Conservation (phyloP, 2,797 vertebrate genomes). For the Chelon auratus region DNA sequence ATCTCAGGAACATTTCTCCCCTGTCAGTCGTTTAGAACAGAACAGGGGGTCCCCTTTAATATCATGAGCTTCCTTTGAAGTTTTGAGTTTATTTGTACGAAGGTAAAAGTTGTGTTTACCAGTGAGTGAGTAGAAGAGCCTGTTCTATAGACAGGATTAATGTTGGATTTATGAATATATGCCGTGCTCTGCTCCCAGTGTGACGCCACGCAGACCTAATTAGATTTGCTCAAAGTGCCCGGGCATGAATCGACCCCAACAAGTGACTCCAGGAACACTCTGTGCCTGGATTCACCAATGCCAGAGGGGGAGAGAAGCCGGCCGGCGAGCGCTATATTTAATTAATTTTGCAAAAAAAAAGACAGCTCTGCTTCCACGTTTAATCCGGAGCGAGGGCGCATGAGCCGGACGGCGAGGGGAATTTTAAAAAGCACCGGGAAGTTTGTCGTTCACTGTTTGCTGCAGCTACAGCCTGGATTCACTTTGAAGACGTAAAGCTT, state of each 20-base stretch:
- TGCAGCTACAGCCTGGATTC: slow-evolving; percentile 27
- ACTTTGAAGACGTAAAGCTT: slow-evolving; percentile 47
- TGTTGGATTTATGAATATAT: slow-evolving; percentile 21
- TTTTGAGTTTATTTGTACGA: no score
- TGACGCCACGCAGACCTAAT: slow-evolving; percentile 39
- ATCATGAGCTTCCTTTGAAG: no score
- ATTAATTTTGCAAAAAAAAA: slow-evolving; percentile 17
- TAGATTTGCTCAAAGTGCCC: slow-evolving; percentile 47
- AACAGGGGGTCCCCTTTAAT: no score
- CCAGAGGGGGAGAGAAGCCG: slow-evolving; percentile 9
- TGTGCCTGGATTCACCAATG: slow-evolving; percentile 14
- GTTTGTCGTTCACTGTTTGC: slow-evolving; percentile 9
- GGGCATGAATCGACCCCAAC: slow-evolving; percentile 53
- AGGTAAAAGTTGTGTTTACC: background rate
- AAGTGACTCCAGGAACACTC: slow-evolving; percentile 39
- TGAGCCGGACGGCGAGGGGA: background rate
- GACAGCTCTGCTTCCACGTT: background rate
- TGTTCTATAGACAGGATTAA: background rate
- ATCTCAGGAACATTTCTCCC: no score
- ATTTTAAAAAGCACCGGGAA: slow-evolving; percentile 10
- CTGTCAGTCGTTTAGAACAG: no score
- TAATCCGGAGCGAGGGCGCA: background rate
- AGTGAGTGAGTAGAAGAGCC: background rate
- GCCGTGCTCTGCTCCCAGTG: slow-evolving; percentile 26
- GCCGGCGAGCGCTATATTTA: background rate